phyloP scores from a whole-genome alignment of 2,113 vertebrate species.

The Poicephalus meyeri region DNA sequence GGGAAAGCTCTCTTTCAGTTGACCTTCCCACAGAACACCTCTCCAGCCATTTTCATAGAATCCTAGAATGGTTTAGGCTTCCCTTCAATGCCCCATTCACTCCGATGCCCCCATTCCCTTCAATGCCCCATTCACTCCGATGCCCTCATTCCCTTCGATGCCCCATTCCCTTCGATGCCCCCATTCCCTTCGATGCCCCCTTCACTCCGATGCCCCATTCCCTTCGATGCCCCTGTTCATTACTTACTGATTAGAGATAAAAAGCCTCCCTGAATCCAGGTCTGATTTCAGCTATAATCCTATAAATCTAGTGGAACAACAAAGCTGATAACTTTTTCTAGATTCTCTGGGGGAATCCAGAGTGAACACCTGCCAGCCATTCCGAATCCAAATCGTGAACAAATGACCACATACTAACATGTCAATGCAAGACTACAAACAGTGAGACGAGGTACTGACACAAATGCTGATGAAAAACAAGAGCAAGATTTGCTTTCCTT shows the following conservation, averaged over 20 bases:
- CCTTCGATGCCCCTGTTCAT: neutral
- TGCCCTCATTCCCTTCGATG: too few species aligned
- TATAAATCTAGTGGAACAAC: neutral
- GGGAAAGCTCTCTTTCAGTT: too few species aligned
- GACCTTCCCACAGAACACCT: too few species aligned
- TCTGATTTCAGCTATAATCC: neutral
- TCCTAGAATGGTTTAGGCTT: too few species aligned
- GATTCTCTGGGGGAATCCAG: neutral
- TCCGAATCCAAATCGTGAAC: neutral
- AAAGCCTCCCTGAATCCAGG: neutral
- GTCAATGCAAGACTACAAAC: neutral
- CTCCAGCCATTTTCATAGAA: too few species aligned
- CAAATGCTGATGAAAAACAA: neutral
- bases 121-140: too few species aligned
- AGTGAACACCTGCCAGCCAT: neutral
- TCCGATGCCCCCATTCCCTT: too few species aligned
- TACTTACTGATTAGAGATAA: neutral
- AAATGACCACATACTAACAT: neutral
- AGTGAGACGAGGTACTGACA: neutral
- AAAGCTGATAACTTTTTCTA: neutral
- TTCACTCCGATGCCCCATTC: too few species aligned
- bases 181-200: too few species aligned
- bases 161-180: too few species aligned
- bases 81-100: too few species aligned
- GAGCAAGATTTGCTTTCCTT: neutral